Base-by-base conservation (phyloP, 2,797 vertebrate species). In the Lagocephalus sceleratus region DNA sequence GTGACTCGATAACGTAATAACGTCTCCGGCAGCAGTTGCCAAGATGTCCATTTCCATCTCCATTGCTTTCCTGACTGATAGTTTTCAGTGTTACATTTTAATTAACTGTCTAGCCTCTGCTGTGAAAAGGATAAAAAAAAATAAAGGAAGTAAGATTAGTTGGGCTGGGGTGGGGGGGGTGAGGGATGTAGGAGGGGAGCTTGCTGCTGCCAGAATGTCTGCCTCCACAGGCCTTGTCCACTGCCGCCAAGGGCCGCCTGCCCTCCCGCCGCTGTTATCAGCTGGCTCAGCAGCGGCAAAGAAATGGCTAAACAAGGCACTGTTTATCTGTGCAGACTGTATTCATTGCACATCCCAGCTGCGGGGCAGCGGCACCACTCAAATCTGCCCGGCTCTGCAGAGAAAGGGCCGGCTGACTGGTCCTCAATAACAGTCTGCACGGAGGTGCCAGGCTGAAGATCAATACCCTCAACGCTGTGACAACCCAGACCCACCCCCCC, bases 141-240 rank as follows among this genome's bases (percentile, higher is more conserved):
- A 79, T 65, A 85, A 85, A 87, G 87, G 81, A 85, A 68, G 59
- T 78, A 73, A 85, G 85, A 89, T 89, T 87, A 88, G 81, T 60
- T 63, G 53, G 70, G 57, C 73, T 57, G 58, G 53, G 68, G 57
- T 59, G 57, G 54, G 68, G 56, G 73, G 75, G 57, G 76, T 63
- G 74, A 58, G 80, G 74, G 79, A 74, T 79, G 79, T 77, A 76
- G 83, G 85, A 80, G 86, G 79, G 66, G 80, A 82, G 70, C 54
- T 85, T 75, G 86, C 76, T 92, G 94, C 87, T 92, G 95, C 90
- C 94, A 91, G 90, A 78, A 84, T 89, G 94, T 96, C 95, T 95
- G 92, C 90, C 90, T 92, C 93, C 91, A 78, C 82, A 66, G 87
- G 89, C 88, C 89, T 90, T 81, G 88, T 91, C 89, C 86, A 82